These are phyloP conservation scores for Chirona hameri DNA, from an alignment of 2,888 invertebrate genomes.

Conservation along the genomic window DNA sequence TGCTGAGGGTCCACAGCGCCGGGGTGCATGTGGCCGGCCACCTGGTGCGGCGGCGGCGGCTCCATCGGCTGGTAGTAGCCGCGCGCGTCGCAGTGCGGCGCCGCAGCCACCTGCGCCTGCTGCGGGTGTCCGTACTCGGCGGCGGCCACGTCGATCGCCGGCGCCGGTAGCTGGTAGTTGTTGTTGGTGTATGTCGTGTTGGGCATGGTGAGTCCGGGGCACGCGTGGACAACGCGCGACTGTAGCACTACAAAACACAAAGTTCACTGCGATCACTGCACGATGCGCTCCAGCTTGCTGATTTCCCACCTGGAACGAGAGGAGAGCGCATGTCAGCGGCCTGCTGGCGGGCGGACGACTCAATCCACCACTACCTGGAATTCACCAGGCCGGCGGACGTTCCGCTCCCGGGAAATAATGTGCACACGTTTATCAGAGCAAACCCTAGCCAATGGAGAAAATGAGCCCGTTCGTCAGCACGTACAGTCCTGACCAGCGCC, in stretches of 20 bases:
- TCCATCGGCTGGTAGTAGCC: conserved; percentile 29
- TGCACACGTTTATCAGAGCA: conserved; percentile 22
- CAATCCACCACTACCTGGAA: conserved; percentile 8
- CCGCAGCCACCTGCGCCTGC: not conserved
- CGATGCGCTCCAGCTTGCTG: conserved; percentile 25
- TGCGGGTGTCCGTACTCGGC: not conserved
- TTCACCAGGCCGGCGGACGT: not conserved
- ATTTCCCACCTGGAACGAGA: conserved; percentile 26
- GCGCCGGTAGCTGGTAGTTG: conserved; percentile 25
- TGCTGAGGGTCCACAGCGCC: not conserved
- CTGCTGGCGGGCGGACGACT: not conserved
- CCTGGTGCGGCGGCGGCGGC: conserved; percentile 4
- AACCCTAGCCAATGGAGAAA: conserved; percentile 25
- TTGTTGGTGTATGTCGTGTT: conserved; percentile 25
- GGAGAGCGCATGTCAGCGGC: not conserved
- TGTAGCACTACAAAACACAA: conserved; percentile 29
- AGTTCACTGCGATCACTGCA: conserved; percentile 12
- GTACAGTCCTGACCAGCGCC: not conserved
- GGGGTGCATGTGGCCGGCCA: conserved; percentile 5
- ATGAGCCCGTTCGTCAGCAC: conserved; percentile 11
- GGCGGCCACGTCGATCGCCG: not conserved
- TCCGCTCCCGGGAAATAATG: not conserved
- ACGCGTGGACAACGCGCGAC: not conserved
- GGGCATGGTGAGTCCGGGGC: not conserved
- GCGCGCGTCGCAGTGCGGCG: conserved; percentile 7